Percentiles rank a stretch among this genome's conserved stretches.
phyloP scores from a whole-genome alignment of 2,797 vertebrate species.

The Cryptoprocta ferox region DNA sequence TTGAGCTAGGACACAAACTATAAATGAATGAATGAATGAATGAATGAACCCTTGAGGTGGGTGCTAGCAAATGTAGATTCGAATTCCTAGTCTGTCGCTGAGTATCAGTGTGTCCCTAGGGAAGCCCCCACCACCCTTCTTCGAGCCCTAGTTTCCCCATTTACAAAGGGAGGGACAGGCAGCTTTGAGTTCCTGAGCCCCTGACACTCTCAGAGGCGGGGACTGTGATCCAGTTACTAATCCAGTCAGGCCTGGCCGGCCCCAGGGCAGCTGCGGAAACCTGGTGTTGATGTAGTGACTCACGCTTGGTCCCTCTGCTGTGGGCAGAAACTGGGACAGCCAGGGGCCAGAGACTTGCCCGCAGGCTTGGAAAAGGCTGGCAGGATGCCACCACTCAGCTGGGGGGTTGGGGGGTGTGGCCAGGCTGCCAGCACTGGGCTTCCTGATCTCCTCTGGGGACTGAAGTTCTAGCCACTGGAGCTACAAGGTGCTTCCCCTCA shows the following conservation, averaged over 20 bases:
- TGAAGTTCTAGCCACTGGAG: not conserved
- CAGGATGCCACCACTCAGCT: not conserved
- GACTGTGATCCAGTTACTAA: constrained; percentile 76
- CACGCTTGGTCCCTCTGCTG: not conserved
- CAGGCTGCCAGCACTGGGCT: not conserved
- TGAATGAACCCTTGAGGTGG: not conserved
- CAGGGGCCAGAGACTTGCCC: not conserved
- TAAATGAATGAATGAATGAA: not conserved
- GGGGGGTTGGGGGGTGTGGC: not conserved
- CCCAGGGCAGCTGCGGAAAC: constrained; percentile 68
- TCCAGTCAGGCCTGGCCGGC: not conserved
- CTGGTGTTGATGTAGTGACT: constrained; percentile 22
- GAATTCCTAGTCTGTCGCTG: not conserved
- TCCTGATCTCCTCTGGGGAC: constrained; percentile 10
- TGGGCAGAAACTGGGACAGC: constrained; percentile 73
- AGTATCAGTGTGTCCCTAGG: not conserved
- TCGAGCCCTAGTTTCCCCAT: constrained; percentile 37
- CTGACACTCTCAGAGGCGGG: not conserved
- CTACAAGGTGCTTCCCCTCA: fast-evolving
- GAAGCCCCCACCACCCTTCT: not conserved
- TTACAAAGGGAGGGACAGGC: not conserved
- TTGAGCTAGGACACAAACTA: not conserved
- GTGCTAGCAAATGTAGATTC: not conserved
- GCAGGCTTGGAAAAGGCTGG: constrained; percentile 25
- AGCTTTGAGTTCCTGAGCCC: not conserved